phyloP scores from a whole-genome alignment of 2,888 invertebrate genomes.

The Lypha dubia region DNA sequence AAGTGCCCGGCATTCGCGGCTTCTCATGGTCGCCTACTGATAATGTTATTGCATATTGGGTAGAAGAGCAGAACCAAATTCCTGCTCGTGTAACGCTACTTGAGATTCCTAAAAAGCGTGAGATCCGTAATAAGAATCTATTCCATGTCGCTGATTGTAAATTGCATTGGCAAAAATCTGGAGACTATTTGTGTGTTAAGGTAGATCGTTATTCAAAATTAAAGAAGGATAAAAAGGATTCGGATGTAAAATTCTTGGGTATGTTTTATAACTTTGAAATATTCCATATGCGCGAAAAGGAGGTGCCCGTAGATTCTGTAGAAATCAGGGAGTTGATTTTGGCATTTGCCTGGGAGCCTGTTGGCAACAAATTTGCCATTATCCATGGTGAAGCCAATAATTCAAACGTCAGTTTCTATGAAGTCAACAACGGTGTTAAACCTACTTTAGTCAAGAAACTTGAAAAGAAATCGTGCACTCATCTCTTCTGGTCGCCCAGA shows the following conservation, averaged over 20 bases:
- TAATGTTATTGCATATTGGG: constrained; percentile 98
- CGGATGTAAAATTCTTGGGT: constrained; percentile 96
- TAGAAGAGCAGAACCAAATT: constrained; percentile 97
- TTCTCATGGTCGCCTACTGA: constrained; percentile 99
- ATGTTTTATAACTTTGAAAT: constrained; percentile 99
- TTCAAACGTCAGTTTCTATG: constrained; percentile 96
- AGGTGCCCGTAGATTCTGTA: constrained; percentile 98
- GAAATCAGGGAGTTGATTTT: constrained; percentile 96
- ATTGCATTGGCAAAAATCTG: constrained; percentile 99
- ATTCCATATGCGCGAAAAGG: constrained; percentile 98
- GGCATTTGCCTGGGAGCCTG: constrained; percentile 99
- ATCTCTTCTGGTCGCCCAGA: constrained; percentile 97
- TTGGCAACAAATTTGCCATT: constrained; percentile 97
- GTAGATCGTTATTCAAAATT: constrained; percentile 93
- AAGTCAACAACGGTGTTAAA: constrained; percentile 94
- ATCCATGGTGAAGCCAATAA: constrained; percentile 94
- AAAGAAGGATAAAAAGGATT: constrained; percentile 96
- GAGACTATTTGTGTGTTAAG: constrained; percentile 98
- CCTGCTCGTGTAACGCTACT: constrained; percentile 97
- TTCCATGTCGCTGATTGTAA: constrained; percentile 99
- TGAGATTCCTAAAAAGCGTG: constrained; percentile 94
- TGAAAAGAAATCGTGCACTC: constrained; percentile 95
- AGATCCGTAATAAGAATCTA: constrained; percentile 95
- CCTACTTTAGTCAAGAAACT: constrained; percentile 94
- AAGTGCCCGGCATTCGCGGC: constrained; percentile 94